These are phyloP conservation scores for Bimastos eiseni DNA, from an alignment of 2,888 invertebrate species.

Conservation along the genomic window DNA sequence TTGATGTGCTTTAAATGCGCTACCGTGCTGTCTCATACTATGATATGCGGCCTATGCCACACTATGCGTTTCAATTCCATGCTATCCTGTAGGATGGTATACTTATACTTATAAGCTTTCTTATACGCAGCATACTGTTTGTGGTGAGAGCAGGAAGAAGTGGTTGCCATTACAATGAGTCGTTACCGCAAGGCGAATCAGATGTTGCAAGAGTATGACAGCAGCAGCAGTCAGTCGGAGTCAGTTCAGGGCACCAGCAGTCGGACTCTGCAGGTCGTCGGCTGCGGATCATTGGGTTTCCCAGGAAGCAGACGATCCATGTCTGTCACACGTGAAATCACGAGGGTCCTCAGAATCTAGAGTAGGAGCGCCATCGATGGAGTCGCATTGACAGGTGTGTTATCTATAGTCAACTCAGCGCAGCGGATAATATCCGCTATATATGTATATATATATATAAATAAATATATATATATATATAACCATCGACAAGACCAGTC, in stretches of 20 bases:
- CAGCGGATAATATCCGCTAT: no score
- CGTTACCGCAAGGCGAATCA: constrained; percentile 62
- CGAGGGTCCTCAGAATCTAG: constrained; percentile 48
- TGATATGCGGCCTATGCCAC: no score
- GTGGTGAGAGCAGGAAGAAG: constrained; percentile 55
- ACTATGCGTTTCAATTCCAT: no score
- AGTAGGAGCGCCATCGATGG: background rate
- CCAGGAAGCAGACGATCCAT: constrained; percentile 53
- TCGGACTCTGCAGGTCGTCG: constrained; percentile 49
- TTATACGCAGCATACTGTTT: no score
- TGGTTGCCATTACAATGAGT: constrained; percentile 61
- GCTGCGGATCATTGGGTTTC: constrained; percentile 35
- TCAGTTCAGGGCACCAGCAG: constrained; percentile 49
- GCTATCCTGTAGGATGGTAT: no score
- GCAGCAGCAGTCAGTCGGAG: constrained; percentile 59
- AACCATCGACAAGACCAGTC: no score
- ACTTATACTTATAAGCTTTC: no score
- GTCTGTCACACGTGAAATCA: constrained; percentile 59
- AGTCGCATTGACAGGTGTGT: background rate
- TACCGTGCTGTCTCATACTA: no score
- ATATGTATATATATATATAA: no score
- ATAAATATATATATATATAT: no score
- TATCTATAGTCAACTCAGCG: background rate
- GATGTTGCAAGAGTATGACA: constrained; percentile 61
- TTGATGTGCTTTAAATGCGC: no score